These are phyloP conservation scores for Dufourea novaeangliae DNA, from an alignment of 1,140 invertebrate genomes.

Conservation along the genomic window DNA sequence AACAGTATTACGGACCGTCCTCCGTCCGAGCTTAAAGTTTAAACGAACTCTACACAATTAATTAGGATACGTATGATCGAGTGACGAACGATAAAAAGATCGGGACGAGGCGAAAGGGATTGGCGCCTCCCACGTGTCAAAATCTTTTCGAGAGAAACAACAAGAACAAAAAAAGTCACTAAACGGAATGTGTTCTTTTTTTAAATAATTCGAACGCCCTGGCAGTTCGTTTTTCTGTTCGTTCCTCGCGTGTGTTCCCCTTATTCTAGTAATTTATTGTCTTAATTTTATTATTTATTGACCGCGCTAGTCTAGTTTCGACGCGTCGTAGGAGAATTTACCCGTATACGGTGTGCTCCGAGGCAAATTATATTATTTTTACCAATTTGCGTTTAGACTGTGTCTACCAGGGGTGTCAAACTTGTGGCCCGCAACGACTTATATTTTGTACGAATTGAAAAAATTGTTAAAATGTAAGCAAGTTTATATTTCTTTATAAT, in stretches of 20 bases:
- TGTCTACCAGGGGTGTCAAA: too few species aligned
- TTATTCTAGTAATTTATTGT: constrained; percentile 37
- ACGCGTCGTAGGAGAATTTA: background rate
- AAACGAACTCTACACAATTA: constrained; percentile 47
- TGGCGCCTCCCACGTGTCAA: too few species aligned
- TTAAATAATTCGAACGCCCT: background rate
- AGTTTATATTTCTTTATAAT: too few species aligned
- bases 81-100: constrained; percentile 42
- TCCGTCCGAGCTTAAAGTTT: constrained; percentile 67
- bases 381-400: background rate
- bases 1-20: constrained; percentile 66
- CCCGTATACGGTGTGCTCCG: too few species aligned
- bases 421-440: too few species aligned
- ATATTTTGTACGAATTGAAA: too few species aligned
- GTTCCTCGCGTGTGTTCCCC: constrained; percentile 15
- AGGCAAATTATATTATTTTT: background rate
- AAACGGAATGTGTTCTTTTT: background rate
- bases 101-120: too few species aligned
- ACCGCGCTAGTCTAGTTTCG: background rate
- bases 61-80: constrained; percentile 50
- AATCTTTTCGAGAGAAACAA: too few species aligned
- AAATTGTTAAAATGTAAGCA: too few species aligned
- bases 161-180: too few species aligned
- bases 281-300: constrained; percentile 31
- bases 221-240: background rate